A percentile compares a stretch with the other conserved stretches of the same genome.
Conservation (phyloP, 2,113 vertebrate genomes). For the Seriola rivoliana region DNA sequence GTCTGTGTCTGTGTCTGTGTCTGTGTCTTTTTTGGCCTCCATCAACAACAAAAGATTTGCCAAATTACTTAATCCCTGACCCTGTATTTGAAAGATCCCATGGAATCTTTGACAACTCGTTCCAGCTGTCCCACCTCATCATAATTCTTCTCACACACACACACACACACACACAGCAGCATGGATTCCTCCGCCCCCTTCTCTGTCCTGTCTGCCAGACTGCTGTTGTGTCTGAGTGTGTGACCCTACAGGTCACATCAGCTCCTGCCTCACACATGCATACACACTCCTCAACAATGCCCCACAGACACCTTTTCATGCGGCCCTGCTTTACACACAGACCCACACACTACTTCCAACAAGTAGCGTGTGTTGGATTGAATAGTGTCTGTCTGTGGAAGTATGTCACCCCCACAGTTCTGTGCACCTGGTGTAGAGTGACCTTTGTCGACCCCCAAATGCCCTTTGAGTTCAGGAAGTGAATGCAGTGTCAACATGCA, state of each 20-base stretch:
- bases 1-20: conserved; percentile 82
- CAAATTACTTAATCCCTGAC: conserved; percentile 76
- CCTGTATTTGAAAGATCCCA: conserved; percentile 70
- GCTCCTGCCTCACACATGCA: conserved; percentile 63
- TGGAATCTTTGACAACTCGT: conserved; percentile 73
- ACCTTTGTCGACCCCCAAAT: conserved; percentile 40
- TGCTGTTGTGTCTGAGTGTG: conserved; percentile 83
- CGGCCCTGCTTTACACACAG: conserved; percentile 19
- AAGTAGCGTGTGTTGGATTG: conserved; percentile 65
- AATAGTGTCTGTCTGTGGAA: conserved; percentile 53
- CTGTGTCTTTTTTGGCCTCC: conserved; percentile 50
- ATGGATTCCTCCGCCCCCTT: conserved; percentile 28
- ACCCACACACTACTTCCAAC: conserved; percentile 32
- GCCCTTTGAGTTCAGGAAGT: conserved; percentile 42
- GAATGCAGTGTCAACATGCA: conserved; percentile 52
- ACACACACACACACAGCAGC: conserved; percentile 31
- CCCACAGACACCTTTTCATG: conserved; percentile 52
- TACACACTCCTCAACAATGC: conserved; percentile 65
- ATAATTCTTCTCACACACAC: conserved; percentile 73
- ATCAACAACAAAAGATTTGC: conserved; percentile 76
- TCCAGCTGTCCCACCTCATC: conserved; percentile 81
- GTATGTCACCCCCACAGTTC: conserved; percentile 43
- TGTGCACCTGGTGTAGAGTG: conserved; percentile 62
- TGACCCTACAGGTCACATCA: conserved; percentile 76
- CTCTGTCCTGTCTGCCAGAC: conserved; percentile 73